A percentile compares a stretch with the other conserved stretches of the same genome.
These are phyloP conservation scores for Ciconia maguari DNA, from an alignment of 2,113 vertebrate genomes.

Conservation along the genomic window DNA sequence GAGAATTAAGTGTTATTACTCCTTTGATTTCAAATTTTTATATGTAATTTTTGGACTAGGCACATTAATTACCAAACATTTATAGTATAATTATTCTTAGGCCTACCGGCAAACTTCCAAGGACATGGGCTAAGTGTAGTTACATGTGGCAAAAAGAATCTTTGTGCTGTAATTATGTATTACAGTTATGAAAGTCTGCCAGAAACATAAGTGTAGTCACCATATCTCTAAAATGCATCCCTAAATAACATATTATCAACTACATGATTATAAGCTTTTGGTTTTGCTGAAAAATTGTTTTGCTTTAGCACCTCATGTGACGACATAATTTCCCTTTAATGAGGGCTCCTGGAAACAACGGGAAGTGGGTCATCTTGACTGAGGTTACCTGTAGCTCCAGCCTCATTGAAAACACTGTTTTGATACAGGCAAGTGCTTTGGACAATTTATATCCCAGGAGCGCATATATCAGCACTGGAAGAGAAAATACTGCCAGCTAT, in stretches of 20 bases:
- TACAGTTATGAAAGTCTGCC: background rate
- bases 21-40: conserved; percentile 50
- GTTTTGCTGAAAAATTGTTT: background rate
- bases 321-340: background rate
- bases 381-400: background rate
- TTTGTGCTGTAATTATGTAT: background rate
- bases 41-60: conserved; percentile 11
- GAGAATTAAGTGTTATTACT: conserved; percentile 57
- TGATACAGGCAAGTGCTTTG: background rate
- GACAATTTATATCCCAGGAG: background rate
- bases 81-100: conserved; percentile 27
- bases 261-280: background rate
- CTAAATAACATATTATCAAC: background rate
- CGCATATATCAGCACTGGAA: background rate
- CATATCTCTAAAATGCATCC: background rate
- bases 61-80: conserved; percentile 52
- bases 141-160: background rate
- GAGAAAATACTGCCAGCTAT: background rate
- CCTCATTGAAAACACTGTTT: background rate
- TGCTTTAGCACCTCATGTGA: background rate
- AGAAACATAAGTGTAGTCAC: background rate
- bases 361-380: background rate
- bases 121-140: background rate
- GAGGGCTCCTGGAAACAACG: background rate
- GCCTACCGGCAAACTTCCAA: conserved; percentile 26